These are phyloP conservation scores for Heteromurus nitidus DNA, from an alignment of 2,888 invertebrate species.

Conservation along the genomic window DNA sequence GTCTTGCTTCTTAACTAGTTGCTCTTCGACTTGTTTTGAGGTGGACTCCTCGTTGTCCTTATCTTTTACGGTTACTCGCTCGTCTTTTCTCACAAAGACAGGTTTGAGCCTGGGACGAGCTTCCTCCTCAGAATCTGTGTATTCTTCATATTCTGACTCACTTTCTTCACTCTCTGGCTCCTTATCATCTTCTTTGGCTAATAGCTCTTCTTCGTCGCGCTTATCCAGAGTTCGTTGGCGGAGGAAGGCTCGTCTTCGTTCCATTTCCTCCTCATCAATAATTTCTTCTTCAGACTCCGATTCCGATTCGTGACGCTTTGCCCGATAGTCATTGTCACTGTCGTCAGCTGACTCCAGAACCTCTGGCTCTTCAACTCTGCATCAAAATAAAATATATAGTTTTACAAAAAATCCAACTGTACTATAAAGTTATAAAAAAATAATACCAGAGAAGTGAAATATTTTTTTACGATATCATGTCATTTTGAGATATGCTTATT, in stretches of 20 bases:
- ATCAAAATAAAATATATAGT: not conserved
- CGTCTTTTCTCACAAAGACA: slow-evolving; percentile 93
- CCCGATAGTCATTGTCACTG: slow-evolving; percentile 76
- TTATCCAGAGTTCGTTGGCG: slow-evolving; percentile 81
- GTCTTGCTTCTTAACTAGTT: slow-evolving; percentile 86
- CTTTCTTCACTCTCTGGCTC: slow-evolving; percentile 77
- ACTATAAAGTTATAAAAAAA: too few species aligned
- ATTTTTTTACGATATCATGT: not conserved
- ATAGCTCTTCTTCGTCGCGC: slow-evolving; percentile 82
- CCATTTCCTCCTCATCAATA: slow-evolving; percentile 89
- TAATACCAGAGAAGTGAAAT: not conserved
- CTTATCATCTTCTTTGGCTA: slow-evolving; percentile 85
- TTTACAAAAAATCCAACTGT: not conserved
- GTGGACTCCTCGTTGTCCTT: slow-evolving; percentile 91
- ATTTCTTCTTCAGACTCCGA: slow-evolving; percentile 83
- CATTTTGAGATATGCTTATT: not conserved
- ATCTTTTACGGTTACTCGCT: slow-evolving; percentile 96
- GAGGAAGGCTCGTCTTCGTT: slow-evolving; percentile 84
- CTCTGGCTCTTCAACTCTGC: slow-evolving; percentile 78
- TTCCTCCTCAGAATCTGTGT: slow-evolving; percentile 90
- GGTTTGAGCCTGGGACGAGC: slow-evolving; percentile 94
- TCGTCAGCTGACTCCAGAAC: slow-evolving; percentile 80
- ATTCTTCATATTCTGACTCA: slow-evolving; percentile 87
- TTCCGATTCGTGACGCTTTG: slow-evolving; percentile 74
- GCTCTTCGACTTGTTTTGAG: slow-evolving; percentile 88